Conservation (phyloP, 2,888 invertebrate species). For the Campaea margaritaria region DNA sequence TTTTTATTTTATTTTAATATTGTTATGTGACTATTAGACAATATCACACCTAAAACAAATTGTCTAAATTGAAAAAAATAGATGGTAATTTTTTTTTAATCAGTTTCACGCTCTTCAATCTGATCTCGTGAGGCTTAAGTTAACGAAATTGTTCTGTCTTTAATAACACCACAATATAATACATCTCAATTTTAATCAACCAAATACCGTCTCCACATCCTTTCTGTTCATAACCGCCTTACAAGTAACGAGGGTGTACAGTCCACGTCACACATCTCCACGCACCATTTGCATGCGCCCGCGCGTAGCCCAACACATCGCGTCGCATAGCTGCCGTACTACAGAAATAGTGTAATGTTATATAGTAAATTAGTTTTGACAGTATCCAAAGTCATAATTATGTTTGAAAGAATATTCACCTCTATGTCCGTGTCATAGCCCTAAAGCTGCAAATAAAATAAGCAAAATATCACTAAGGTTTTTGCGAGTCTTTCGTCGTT, state of each 20-base stretch:
- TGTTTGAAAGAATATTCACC: neutral
- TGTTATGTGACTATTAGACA: too few relatives aligned
- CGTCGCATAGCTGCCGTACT: conserved; percentile 59
- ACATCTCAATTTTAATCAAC: conserved; percentile 8
- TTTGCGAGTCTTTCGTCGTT: too few relatives aligned
- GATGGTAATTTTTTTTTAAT: too few relatives aligned
- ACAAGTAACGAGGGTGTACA: conserved; percentile 67
- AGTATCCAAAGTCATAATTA: conserved; percentile 6
- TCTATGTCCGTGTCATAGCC: neutral
- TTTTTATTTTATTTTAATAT: neutral
- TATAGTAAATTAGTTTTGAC: conserved; percentile 67
- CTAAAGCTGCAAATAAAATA: too few relatives aligned
- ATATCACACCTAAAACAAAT: too few relatives aligned
- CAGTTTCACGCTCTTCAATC: too few relatives aligned
- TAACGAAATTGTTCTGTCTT: too few relatives aligned
- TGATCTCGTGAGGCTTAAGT: too few relatives aligned
- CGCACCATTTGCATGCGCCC: conserved; percentile 82
- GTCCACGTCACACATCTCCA: conserved; percentile 76
- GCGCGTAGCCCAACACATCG: conserved; percentile 75
- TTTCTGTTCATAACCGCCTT: conserved; percentile 38
- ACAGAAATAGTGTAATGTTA: conserved; percentile 82
- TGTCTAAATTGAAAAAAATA: too few relatives aligned
- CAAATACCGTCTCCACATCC: conserved; percentile 52
- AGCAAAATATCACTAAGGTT: too few relatives aligned
- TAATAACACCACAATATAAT: neutral